These are phyloP conservation scores for Parazoanthus atlanticus DNA, from an alignment of 92 coral and sea anemone species.

Conservation along the genomic window DNA sequence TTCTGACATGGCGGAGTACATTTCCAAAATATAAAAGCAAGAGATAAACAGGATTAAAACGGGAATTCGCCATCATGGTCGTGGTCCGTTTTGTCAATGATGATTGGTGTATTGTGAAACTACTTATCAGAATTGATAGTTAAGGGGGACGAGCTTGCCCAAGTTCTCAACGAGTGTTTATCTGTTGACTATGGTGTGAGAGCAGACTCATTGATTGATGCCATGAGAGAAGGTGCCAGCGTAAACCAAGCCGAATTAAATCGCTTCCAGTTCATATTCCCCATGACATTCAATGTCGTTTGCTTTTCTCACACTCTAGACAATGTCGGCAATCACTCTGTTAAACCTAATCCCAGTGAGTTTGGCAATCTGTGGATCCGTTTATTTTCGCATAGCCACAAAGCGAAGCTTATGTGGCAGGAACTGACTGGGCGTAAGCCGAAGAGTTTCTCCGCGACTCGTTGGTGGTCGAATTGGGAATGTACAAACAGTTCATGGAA, in stretches of 20 bases:
- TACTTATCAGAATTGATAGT: constrained; percentile 24
- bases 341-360: background rate
- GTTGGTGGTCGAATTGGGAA: too few relatives aligned
- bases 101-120: background rate
- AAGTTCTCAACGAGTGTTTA: constrained; percentile 17
- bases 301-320: constrained; percentile 40
- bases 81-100: too few relatives aligned
- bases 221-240: constrained; percentile 46
- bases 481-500: too few relatives aligned
- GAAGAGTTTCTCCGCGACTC: too few relatives aligned
- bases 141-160: constrained; percentile 9
- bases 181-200: constrained; percentile 1
- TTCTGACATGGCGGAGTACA: too few relatives aligned
- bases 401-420: constrained; percentile 35
- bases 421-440: too few relatives aligned
- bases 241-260: constrained; percentile 17
- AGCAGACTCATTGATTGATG: constrained; percentile 21
- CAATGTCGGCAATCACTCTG: constrained; percentile 37
- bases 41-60: too few relatives aligned
- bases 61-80: too few relatives aligned
- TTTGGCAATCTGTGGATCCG: constrained; percentile 26
- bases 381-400: constrained; percentile 17
- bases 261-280: constrained; percentile 7
- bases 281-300: constrained; percentile 27
- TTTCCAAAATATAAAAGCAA: too few relatives aligned